Evolutionary conservation across 1,140 invertebrate genomes (phyloP).

Genomic region (Agraylea sexmaculata): DNA sequence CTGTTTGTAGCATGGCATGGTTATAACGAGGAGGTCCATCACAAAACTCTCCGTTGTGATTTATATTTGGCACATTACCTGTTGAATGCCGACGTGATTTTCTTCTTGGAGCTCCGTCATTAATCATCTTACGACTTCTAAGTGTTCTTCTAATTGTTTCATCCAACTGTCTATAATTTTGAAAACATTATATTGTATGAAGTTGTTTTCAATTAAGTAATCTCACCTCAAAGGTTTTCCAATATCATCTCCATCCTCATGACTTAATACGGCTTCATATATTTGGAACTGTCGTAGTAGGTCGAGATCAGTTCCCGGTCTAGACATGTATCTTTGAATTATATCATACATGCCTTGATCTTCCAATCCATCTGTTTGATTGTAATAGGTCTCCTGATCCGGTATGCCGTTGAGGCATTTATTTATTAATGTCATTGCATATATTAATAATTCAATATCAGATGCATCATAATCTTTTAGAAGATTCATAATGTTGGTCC

Average conservation of each 20-base stretch:
- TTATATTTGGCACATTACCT: conserved; percentile 50
- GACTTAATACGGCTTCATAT: conserved; percentile 86
- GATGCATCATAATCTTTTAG: conserved; percentile 89
- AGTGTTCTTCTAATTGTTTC: conserved; percentile 70
- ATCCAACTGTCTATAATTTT: conserved; percentile 49
- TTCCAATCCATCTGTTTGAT: conserved; percentile 92
- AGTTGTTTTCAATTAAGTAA: background rate
- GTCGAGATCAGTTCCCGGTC: conserved; percentile 87
- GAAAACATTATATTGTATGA: background rate
- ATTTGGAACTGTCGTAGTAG: conserved; percentile 88
- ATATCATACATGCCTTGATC: conserved; percentile 92
- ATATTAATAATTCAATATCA: conserved; percentile 91
- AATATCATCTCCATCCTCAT: conserved; percentile 73
- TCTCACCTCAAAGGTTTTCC: conserved; percentile 48
- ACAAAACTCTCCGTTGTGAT: background rate
- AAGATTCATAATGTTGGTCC: conserved; percentile 81
- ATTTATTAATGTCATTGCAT: conserved; percentile 93
- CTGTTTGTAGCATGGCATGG: conserved; percentile 5
- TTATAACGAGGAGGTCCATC: conserved; percentile 7
- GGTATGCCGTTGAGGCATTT: conserved; percentile 92
- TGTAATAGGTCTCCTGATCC: conserved; percentile 96
- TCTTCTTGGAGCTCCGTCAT: conserved; percentile 53
- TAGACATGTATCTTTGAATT: conserved; percentile 86
- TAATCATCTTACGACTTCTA: conserved; percentile 52
- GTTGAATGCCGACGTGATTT: conserved; percentile 66